Base-by-base conservation (phyloP, 1,140 invertebrate species). In the Solenopsis invicta region DNA sequence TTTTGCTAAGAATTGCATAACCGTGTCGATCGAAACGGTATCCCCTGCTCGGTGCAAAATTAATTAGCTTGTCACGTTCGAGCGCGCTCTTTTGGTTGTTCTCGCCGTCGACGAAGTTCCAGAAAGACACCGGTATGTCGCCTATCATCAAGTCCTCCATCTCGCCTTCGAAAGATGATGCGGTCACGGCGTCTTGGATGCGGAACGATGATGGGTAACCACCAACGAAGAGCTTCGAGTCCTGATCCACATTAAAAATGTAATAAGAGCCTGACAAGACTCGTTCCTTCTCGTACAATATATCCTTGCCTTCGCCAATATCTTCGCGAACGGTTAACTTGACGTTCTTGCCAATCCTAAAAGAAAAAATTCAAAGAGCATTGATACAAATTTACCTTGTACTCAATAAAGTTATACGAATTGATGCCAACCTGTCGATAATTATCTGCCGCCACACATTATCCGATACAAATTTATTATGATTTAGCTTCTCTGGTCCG, bases 101-200 rank as follows among this genome's bases (percentile, higher is more conserved):
- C 54, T 97, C 97, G 37, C 96, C 97, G 61, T 97, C 97, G 9
- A 97, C 95, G 92, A 99, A 99, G 95, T 99, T 99, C 99, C 99
- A 99, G 18, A 99, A 96, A 0, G 99, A 99, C 18, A 99, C 96
- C 4, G 97, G 97, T 16, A 97, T 97, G 48, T 98, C 80, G 21
- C 99, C 99, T 88, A 99, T 97, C 71, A 97, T 96, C 0, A 99
- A 94, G 74, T 99, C 98, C 93, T 99, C 99, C 85, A 99, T 98
- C 90, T 97, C 96, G 4, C 99, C 99, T 67, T 97, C 97, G 93
- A 99, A 99, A 0, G 97, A 97, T 4, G 96, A 97, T 64, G 97
- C 96, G 10, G 96, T 96, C 4, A 99, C 95, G 0, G 95, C 96
- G 4, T 96, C 94, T 82, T 98, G 98, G 3, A 98, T 96, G 64